Conservation (phyloP, 2,113 vertebrate genomes). For the Hemiscyllium ocellatum region DNA sequence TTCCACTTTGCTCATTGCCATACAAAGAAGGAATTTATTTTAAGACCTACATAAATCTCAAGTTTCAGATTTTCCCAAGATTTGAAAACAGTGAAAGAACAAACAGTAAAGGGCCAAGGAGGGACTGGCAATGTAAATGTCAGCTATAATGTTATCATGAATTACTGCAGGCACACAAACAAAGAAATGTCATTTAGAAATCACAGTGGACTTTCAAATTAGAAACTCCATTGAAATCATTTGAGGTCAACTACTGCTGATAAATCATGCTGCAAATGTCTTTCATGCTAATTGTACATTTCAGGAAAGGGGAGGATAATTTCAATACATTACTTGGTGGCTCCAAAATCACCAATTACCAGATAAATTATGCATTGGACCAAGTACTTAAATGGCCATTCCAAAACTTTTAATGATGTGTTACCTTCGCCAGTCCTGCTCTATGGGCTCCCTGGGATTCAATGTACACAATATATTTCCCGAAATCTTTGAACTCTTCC, state of each 20-base stretch:
- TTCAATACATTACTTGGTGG: neutral
- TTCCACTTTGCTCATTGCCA: neutral
- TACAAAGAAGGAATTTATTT: neutral
- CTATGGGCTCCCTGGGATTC: slow-evolving; percentile 90
- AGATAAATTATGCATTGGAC: neutral
- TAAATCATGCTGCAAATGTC: neutral
- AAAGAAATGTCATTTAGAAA: neutral
- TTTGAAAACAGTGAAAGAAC: neutral
- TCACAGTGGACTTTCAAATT: neutral
- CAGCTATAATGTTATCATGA: neutral
- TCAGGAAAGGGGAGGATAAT: neutral
- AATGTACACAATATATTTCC: slow-evolving; percentile 82
- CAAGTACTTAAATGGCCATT: neutral
- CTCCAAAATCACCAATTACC: neutral
- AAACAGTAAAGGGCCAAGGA: neutral
- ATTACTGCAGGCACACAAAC: neutral
- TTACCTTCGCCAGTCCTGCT: slow-evolving; percentile 87
- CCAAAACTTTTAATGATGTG: neutral
- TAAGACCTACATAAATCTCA: neutral
- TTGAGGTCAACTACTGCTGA: neutral
- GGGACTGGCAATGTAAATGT: neutral
- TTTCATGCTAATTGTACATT: neutral
- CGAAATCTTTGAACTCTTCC: slow-evolving; percentile 89
- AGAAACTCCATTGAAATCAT: neutral
- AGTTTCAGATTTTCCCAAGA: neutral